Conservation (phyloP, 2,888 invertebrate species). For the Drosophila lutescens region DNA sequence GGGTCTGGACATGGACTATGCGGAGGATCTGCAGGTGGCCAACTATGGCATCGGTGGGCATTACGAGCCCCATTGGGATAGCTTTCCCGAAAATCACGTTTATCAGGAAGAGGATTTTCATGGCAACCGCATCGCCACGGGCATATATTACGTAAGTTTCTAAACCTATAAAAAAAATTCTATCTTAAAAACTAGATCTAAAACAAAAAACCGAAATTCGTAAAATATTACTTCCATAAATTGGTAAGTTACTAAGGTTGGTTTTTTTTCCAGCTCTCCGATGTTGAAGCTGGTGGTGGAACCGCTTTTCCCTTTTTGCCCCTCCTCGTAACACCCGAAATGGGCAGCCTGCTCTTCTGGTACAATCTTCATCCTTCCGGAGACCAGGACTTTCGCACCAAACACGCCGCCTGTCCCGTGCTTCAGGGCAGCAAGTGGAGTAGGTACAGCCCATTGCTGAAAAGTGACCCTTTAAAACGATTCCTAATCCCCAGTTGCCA, state of each 20-base stretch:
- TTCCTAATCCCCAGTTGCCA: conserved; percentile 86
- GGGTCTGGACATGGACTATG: conserved; percentile 86
- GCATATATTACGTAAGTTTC: conserved; percentile 95
- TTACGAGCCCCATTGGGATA: conserved; percentile 88
- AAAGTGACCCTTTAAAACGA: neutral
- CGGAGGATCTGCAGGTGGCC: conserved; percentile 88
- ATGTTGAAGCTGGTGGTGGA: conserved; percentile 98
- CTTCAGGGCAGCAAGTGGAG: conserved; percentile 82
- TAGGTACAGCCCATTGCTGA: conserved; percentile 32
- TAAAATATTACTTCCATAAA: no score
- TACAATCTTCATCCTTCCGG: conserved; percentile 79
- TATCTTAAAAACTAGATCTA: no score
- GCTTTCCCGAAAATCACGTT: conserved; percentile 64
- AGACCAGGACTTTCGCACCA: conserved; percentile 77
- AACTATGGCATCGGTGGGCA: conserved; percentile 91
- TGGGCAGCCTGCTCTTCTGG: conserved; percentile 86
- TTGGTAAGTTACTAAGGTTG: no score
- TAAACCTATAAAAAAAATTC: no score
- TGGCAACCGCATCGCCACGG: conserved; percentile 98
- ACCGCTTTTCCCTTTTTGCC: conserved; percentile 97
- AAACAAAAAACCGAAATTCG: no score
- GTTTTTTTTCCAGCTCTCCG: conserved; percentile 90
- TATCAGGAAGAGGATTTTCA: conserved; percentile 74
- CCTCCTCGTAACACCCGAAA: conserved; percentile 93
- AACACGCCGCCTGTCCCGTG: conserved; percentile 81